These are phyloP conservation scores for Drosophila phalerata DNA, from an alignment of 2,888 invertebrate species.

Conservation along the genomic window DNA sequence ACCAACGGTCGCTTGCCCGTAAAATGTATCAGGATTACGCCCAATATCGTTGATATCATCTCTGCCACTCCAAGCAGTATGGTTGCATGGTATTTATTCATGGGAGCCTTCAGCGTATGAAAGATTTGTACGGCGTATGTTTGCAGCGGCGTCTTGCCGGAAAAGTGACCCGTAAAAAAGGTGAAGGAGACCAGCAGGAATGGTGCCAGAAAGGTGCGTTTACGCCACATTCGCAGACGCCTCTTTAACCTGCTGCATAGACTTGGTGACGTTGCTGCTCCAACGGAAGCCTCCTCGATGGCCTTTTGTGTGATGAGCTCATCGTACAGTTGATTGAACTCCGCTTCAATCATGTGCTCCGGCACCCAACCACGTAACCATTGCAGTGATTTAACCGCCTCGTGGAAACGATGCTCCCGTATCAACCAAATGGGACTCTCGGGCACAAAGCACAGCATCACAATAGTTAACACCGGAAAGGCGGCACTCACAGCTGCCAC, in stretches of 20 bases:
- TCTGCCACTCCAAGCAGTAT: slow-evolving; percentile 90
- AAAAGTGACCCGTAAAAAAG: slow-evolving; percentile 91
- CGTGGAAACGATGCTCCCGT: slow-evolving; percentile 88
- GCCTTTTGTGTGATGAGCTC: slow-evolving; percentile 82
- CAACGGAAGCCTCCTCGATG: slow-evolving; percentile 71
- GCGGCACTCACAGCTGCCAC: slow-evolving; percentile 89
- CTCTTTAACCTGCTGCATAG: slow-evolving; percentile 53
- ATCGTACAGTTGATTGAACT: slow-evolving; percentile 84
- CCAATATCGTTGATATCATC: slow-evolving; percentile 89
- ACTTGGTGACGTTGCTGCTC: slow-evolving; percentile 48
- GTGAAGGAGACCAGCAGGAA: slow-evolving; percentile 88
- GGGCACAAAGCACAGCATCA: slow-evolving; percentile 90
- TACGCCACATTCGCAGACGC: slow-evolving; percentile 86
- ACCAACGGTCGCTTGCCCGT: slow-evolving; percentile 90
- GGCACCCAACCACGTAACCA: slow-evolving; percentile 93
- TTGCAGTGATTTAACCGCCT: slow-evolving; percentile 90
- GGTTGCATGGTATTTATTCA: slow-evolving; percentile 92
- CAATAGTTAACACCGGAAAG: slow-evolving; percentile 88
- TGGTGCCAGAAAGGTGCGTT: slow-evolving; percentile 89
- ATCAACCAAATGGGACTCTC: slow-evolving; percentile 94
- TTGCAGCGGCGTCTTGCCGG: slow-evolving; percentile 91
- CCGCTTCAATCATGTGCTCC: slow-evolving; percentile 87
- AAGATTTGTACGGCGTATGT: slow-evolving; percentile 92
- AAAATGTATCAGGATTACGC: slow-evolving; percentile 89
- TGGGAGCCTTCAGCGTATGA: slow-evolving; percentile 89